Evolutionary conservation across 2,888 invertebrate genomes (phyloP).

Genomic region (Rhingia campestris): DNA sequence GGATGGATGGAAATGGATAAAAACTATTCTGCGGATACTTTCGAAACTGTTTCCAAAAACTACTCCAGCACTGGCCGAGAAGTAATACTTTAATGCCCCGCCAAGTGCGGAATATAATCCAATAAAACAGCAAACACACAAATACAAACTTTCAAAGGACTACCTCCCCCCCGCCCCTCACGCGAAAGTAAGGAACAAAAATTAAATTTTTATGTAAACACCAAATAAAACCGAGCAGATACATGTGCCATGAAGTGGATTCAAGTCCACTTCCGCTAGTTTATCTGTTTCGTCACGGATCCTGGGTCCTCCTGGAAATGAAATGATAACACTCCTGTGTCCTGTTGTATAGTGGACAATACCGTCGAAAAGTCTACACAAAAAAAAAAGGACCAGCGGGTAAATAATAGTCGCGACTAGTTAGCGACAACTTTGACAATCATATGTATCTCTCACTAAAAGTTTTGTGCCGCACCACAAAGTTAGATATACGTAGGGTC

Average conservation of each 20-base stretch:
- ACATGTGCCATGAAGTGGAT: slow-evolving; percentile 37
- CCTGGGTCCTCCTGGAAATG: slow-evolving; percentile 10
- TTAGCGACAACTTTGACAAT: slow-evolving; percentile 71
- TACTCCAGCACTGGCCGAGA: slow-evolving; percentile 20
- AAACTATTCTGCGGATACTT: slow-evolving; percentile 72
- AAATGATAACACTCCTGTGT: slow-evolving; percentile 27
- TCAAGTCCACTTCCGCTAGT: slow-evolving; percentile 7
- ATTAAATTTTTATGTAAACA: slow-evolving; percentile 72
- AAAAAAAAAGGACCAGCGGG: neutral
- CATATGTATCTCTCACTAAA: slow-evolving; percentile 39
- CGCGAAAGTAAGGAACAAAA: slow-evolving; percentile 37
- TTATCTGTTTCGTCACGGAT: slow-evolving; percentile 60
- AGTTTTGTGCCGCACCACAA: slow-evolving; percentile 24
- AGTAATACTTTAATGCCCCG: slow-evolving; percentile 70
- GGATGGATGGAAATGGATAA: slow-evolving; percentile 69
- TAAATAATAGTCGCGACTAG: slow-evolving; percentile 67
- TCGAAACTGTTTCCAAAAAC: slow-evolving; percentile 67
- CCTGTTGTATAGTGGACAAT: neutral
- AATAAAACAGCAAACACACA: slow-evolving; percentile 19
- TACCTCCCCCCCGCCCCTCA: slow-evolving; percentile 27
- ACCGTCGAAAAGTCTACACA: slow-evolving; percentile 22
- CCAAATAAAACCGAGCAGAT: slow-evolving; percentile 41
- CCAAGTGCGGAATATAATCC: slow-evolving; percentile 55
- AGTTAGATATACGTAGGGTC: neutral
- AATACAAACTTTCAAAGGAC: slow-evolving; percentile 20